Percentiles rank a stretch among this genome's conserved stretches.
Evolutionary conservation across 2,113 vertebrate species (phyloP).

Genomic region (Calidris pugnax): DNA sequence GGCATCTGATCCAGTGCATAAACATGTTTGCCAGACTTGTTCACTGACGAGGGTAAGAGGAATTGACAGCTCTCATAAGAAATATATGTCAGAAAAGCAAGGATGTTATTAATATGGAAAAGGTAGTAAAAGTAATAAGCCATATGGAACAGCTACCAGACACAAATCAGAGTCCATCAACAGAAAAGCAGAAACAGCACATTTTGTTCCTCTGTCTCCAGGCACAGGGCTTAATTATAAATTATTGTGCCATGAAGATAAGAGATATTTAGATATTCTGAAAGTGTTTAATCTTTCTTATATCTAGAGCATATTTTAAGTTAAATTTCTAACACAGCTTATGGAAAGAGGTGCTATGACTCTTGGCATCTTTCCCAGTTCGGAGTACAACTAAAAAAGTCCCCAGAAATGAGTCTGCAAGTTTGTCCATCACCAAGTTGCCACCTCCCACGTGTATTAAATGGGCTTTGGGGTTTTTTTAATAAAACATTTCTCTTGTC

Average conservation of each 20-base stretch:
- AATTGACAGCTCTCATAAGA: slow-evolving; percentile 30
- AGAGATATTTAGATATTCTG: background rate
- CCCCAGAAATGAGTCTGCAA: background rate
- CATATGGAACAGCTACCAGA: background rate
- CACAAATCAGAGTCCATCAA: background rate
- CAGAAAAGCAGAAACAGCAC: background rate
- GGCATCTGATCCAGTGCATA: background rate
- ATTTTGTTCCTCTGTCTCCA: background rate
- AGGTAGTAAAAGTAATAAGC: background rate
- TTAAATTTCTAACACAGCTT: background rate
- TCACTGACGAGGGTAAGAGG: background rate
- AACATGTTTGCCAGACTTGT: background rate
- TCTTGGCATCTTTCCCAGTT: background rate
- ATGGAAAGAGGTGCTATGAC: background rate
- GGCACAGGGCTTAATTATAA: background rate
- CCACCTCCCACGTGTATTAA: background rate
- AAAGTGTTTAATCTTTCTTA: background rate
- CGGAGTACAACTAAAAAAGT: background rate
- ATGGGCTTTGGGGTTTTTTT: background rate
- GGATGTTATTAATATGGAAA: slow-evolving; percentile 15
- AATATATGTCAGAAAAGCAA: slow-evolving; percentile 11
- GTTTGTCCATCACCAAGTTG: background rate
- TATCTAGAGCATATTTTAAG: background rate
- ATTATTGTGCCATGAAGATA: background rate
- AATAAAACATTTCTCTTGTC: background rate